Percentiles rank a stretch among this genome's conserved stretches.
Evolutionary conservation across 2,113 vertebrate genomes (phyloP).

Genomic region (Cathartes aura): DNA sequence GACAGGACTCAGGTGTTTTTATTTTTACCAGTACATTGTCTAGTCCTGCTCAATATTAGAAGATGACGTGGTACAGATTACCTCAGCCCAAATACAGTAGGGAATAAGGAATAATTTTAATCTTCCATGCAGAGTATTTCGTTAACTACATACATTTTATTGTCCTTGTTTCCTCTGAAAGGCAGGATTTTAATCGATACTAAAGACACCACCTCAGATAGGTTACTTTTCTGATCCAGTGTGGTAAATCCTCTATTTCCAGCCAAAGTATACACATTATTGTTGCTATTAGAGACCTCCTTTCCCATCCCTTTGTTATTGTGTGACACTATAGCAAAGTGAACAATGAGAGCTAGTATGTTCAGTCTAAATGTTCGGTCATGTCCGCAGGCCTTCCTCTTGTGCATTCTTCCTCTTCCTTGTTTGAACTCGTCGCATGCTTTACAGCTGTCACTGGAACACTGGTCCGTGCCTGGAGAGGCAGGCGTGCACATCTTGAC

Average conservation of each 20-base stretch:
- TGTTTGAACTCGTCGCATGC: neutral
- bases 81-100: neutral
- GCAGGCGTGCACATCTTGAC: accelerated
- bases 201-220: neutral
- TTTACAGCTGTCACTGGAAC: neutral
- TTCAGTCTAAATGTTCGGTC: neutral
- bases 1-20: neutral
- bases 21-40: neutral
- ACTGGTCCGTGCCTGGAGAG: neutral
- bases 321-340: neutral
- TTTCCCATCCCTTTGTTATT: neutral
- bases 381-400: neutral
- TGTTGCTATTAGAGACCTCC: neutral
- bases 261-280: neutral
- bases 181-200: neutral
- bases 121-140: neutral
- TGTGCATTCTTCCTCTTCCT: neutral
- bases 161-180: neutral
- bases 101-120: neutral
- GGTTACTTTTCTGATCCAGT: neutral
- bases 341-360: neutral
- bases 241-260: neutral
- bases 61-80: neutral
- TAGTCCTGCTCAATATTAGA: neutral
- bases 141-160: neutral